Conservation (phyloP, 2,888 invertebrate genomes). For the Cyclophora albipunctata region DNA sequence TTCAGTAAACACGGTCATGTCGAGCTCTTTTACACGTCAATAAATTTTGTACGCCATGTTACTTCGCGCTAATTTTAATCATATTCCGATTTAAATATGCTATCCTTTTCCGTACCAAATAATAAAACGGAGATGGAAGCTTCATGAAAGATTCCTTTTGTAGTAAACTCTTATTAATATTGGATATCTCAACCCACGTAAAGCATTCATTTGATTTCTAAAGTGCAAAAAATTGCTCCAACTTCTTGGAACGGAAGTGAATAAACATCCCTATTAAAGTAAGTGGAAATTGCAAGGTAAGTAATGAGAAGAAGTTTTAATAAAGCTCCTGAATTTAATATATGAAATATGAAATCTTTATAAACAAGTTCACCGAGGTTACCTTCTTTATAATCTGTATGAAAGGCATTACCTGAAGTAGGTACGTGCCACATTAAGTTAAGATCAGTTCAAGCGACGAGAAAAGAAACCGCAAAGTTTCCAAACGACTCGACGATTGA, state of each 20-base stretch:
- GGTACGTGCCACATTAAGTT: conserved; percentile 14
- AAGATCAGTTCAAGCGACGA: conserved; percentile 18
- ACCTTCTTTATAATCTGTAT: no score
- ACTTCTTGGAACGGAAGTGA: not conserved
- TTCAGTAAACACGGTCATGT: conserved; percentile 16
- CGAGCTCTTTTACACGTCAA: conserved; percentile 18
- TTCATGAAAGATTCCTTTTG: conserved; percentile 12
- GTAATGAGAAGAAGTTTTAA: no score
- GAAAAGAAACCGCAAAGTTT: conserved; percentile 31
- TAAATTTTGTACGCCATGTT: conserved; percentile 13
- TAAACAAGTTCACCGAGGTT: not conserved
- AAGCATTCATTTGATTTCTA: conserved; percentile 4
- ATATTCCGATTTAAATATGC: conserved; percentile 12
- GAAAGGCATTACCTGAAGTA: not conserved
- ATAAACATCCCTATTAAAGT: conserved; percentile 1
- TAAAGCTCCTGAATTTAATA: no score
- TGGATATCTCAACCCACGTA: conserved; percentile 4
- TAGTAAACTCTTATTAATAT: conserved; percentile 6
- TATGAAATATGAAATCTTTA: not conserved
- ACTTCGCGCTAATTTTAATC: conserved; percentile 12
- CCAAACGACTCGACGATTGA: conserved; percentile 35
- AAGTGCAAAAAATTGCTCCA: no score
- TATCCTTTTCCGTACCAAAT: conserved; percentile 8
- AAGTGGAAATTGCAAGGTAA: no score
- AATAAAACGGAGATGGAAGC: conserved; percentile 5